Evolutionary conservation across 2,888 invertebrate genomes (phyloP).

Genomic region (Myopa tessellatipennis): DNA sequence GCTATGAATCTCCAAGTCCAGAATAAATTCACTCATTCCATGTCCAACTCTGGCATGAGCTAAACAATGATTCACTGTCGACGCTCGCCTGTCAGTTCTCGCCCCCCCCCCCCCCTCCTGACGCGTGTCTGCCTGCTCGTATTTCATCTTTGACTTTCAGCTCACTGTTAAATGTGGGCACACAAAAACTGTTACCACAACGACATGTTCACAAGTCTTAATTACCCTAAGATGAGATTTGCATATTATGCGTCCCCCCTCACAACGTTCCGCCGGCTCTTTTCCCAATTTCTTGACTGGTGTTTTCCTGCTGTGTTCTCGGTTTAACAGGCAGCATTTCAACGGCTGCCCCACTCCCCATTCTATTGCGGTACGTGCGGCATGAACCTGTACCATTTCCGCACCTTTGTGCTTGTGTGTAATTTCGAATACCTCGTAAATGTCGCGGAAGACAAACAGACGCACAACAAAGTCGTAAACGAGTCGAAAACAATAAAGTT

Average conservation of each 20-base stretch:
- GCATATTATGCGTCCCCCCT: slow-evolving; percentile 51
- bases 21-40: no score
- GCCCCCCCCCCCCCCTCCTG: neutral
- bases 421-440: neutral
- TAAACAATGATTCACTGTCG: no score
- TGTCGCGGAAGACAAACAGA: neutral
- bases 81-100: neutral
- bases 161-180: neutral
- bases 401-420: neutral
- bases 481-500: slow-evolving; percentile 1
- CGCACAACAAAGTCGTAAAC: neutral
- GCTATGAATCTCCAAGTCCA: no score
- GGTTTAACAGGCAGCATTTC: slow-evolving; percentile 54
- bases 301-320: slow-evolving; percentile 1
- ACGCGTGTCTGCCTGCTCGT: neutral
- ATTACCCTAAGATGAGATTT: slow-evolving; percentile 62
- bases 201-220: slow-evolving; percentile 62
- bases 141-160: no score
- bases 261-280: slow-evolving; percentile 41
- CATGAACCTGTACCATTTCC: neutral
- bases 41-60: no score
- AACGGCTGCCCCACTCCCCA: no score
- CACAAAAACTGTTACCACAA: slow-evolving; percentile 35
- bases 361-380: no score
- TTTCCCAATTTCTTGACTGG: neutral